Evolutionary conservation across 2,888 invertebrate genomes (phyloP), one percentile per base, ranked within the genome.

Genomic region (Leptinotarsa peninsularis): DNA sequence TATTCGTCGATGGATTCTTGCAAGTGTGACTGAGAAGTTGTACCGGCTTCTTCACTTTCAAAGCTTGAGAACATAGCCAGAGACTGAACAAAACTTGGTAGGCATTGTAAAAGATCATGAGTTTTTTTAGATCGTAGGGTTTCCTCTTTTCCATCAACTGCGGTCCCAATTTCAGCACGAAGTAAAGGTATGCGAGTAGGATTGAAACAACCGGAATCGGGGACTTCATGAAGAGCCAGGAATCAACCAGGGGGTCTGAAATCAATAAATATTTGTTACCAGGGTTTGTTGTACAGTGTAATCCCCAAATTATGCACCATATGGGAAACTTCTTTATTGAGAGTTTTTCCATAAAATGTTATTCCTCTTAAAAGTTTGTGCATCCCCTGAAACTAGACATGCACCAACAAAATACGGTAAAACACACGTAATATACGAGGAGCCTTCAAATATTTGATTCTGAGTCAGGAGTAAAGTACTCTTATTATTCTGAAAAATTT

Each of bases 51-150:
- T 84, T 83, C 49, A 85, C 84, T 83, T 87, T 84, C 87, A 92
- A 76, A 1, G 83, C 84, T 71, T 84, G 83, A 27, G 89, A 85
- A 78, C 91, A 90, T 82, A 97, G 89, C 90, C 92, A 97, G 17
- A 93, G 87, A 83, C 96, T 97, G 88, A 96, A 94, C 17, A 94
- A 66, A 5, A 98, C 96, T 91, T 98, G 97, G 73, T 94, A 93
- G n/a, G 94, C 91, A 85, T 98, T 98, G 88, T 98, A 98, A 0
- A 91, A 85, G 21, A 95, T 91, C 85, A 97, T 91, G 0, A 94
- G 85, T 66, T 91, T 90, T 84, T 95, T 93, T 73, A 97, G 86
- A 81, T 95, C 92, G 83, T 93, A 93, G 0, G 95, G 92, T 77
- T 93, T 92, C 78, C 92, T 90, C 75, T 94, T 93, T 78, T 92